These are phyloP conservation scores for Anoplophora glabripennis DNA, from an alignment of 1,140 invertebrate genomes.

Conservation along the genomic window DNA sequence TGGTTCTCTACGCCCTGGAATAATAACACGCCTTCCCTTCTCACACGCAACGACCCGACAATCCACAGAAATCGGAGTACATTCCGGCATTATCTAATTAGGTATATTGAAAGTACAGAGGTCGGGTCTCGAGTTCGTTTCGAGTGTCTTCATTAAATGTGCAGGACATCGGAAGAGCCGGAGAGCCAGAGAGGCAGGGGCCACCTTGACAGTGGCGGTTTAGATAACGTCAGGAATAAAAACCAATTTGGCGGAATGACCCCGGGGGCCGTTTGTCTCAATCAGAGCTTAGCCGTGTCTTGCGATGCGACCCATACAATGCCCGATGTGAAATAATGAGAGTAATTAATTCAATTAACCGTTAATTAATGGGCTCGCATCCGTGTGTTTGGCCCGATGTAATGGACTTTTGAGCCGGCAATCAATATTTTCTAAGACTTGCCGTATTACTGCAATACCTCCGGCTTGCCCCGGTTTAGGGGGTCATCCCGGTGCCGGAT, in stretches of 20 bases:
- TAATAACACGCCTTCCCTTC: no score
- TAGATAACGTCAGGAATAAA: slow-evolving; percentile 40
- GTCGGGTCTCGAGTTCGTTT: no score
- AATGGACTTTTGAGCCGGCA: slow-evolving; percentile 51
- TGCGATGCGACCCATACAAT: slow-evolving; percentile 34
- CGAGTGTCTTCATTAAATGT: no score
- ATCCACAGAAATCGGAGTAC: no score
- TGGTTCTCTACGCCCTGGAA: no score
- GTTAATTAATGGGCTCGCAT: slow-evolving; percentile 52
- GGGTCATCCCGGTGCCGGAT: neutral
- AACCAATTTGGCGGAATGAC: slow-evolving; percentile 45
- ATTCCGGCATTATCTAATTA: no score
- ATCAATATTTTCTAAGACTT: slow-evolving; percentile 45
- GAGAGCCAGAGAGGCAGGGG: slow-evolving; percentile 20
- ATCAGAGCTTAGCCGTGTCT: slow-evolving; percentile 43
- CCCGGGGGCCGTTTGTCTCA: slow-evolving; percentile 42
- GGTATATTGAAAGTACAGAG: no score
- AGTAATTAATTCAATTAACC: slow-evolving; percentile 54
- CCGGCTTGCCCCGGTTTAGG: no score
- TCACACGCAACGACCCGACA: no score
- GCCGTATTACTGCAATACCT: neutral
- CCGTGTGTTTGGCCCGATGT: slow-evolving; percentile 47
- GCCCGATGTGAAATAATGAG: slow-evolving; percentile 51
- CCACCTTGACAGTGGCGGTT: slow-evolving; percentile 36
- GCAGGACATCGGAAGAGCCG: no score